Percentiles rank a stretch among this genome's conserved stretches.
Conservation (phyloP, 2,113 vertebrate species). For the Tinamus guttatus region DNA sequence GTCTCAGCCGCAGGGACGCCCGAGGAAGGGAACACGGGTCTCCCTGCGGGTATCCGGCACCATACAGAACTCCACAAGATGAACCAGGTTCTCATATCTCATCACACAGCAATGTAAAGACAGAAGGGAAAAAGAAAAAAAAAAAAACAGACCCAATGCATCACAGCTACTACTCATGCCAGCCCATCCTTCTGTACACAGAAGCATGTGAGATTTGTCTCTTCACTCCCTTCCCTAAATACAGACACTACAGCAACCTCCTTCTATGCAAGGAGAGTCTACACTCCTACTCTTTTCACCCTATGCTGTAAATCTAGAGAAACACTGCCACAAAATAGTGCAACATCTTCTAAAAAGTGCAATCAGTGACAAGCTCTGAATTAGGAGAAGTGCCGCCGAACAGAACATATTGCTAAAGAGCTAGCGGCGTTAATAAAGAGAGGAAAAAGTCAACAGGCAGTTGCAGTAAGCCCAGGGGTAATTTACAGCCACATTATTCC, state of each 20-base stretch:
- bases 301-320: not conserved
- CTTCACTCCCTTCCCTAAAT: not conserved
- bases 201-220: not conserved
- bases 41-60: not conserved
- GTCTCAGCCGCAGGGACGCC: not conserved
- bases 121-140: too few species aligned
- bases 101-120: not conserved
- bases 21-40: not conserved
- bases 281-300: not conserved
- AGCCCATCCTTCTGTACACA: not conserved
- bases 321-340: not conserved
- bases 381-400: not conserved
- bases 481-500: constrained; percentile 6
- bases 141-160: not conserved
- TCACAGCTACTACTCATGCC: not conserved
- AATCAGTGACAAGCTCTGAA: not conserved
- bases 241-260: not conserved
- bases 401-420: not conserved
- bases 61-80: not conserved
- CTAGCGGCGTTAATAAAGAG: not conserved
- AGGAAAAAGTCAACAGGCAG: not conserved
- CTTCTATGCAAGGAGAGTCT: not conserved
- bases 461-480: constrained; percentile 10
- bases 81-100: not conserved
- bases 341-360: not conserved